Percentiles rank a stretch among this genome's conserved stretches.
Conservation (phyloP, 2,888 invertebrate genomes). For the Ametastegia equiseti region DNA sequence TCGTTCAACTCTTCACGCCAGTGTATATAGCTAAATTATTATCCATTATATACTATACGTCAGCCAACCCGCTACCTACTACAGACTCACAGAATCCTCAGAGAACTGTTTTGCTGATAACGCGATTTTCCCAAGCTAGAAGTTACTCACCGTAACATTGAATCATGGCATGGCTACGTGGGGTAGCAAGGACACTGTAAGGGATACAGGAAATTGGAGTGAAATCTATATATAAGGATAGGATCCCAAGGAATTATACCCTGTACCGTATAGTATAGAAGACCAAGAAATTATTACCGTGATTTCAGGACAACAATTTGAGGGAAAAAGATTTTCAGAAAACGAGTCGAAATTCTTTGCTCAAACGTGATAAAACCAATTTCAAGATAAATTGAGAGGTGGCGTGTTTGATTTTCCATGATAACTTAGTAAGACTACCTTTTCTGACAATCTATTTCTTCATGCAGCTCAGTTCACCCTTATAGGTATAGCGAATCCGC, state of each 20-base stretch:
- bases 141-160: conserved; percentile 57
- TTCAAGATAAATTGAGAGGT: background rate
- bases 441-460: background rate
- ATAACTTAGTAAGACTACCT: background rate
- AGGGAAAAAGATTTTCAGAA: background rate
- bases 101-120: conserved; percentile 65
- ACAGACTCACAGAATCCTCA: conserved; percentile 48
- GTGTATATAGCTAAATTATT: conserved; percentile 62
- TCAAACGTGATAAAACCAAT: background rate
- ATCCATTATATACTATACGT: conserved; percentile 50
- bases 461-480: background rate
- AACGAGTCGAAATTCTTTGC: background rate
- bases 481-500: background rate
- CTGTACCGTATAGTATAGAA: background rate
- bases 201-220: conserved; percentile 44
- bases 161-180: conserved; percentile 47
- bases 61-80: too few species aligned
- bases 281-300: background rate
- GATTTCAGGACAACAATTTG: background rate
- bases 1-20: conserved; percentile 50
- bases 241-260: conserved; percentile 6
- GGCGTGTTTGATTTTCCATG: background rate
- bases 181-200: conserved; percentile 33
- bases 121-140: conserved; percentile 49
- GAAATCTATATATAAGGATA: background rate